Conservation (phyloP, 2,888 invertebrate genomes). For the Chloromyia formosa region DNA sequence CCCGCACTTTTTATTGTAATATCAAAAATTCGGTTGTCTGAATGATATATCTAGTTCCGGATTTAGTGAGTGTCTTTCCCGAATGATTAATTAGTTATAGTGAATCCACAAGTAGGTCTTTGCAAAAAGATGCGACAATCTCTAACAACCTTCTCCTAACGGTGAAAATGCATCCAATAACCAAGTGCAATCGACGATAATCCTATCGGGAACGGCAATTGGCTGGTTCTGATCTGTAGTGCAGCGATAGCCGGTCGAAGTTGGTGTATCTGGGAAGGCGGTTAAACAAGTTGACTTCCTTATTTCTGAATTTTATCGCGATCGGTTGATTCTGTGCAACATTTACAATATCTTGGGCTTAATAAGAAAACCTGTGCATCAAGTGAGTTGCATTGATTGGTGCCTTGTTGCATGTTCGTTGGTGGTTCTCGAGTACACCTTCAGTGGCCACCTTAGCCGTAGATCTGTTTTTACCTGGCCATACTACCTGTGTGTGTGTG, state of each 20-base stretch:
- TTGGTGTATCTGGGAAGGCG: constrained; percentile 4
- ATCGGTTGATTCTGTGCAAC: neutral
- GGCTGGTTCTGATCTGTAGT: neutral
- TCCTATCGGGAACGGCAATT: constrained; percentile 31
- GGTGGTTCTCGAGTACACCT: constrained; percentile 9
- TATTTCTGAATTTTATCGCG: constrained; percentile 33
- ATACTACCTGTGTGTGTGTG: constrained; percentile 5
- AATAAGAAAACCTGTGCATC: constrained; percentile 6
- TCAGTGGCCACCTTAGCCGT: constrained; percentile 8
- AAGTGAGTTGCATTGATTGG: constrained; percentile 17
- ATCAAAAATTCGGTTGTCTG: neutral
- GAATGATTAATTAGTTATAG: constrained; percentile 11
- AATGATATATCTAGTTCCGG: too few relatives aligned
- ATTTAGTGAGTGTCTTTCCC: neutral
- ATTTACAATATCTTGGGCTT: neutral
- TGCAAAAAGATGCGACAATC: constrained; percentile 1
- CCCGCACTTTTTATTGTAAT: neutral
- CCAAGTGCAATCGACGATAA: constrained; percentile 1
- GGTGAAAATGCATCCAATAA: constrained; percentile 15
- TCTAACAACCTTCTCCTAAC: constrained; percentile 8
- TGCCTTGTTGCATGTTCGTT: neutral
- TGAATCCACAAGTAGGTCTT: constrained; percentile 3
- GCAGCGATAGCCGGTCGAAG: neutral
- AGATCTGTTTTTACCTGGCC: too few relatives aligned
- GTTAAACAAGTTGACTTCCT: constrained; percentile 38